These are phyloP conservation scores for Tuberolachnus salignus DNA, from an alignment of 2,888 invertebrate genomes.

Conservation along the genomic window DNA sequence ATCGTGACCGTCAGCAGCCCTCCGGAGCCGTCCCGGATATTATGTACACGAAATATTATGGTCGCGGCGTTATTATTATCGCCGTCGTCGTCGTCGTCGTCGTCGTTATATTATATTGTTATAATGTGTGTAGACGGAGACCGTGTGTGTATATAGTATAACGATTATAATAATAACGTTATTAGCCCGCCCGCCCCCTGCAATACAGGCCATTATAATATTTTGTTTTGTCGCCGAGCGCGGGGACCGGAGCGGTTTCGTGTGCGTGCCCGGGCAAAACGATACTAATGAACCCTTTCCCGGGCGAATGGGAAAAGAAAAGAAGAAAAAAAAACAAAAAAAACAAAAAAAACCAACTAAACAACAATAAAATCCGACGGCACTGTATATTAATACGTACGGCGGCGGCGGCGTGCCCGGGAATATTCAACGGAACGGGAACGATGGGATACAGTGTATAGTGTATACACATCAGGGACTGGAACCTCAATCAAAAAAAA, in stretches of 20 bases:
- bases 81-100: background rate
- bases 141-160: background rate
- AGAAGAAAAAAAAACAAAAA: background rate
- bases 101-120: slow-evolving; percentile 44
- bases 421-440: too few relatives aligned
- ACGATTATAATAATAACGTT: too few relatives aligned
- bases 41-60: slow-evolving; percentile 38
- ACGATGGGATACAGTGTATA: too few relatives aligned
- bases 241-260: background rate
- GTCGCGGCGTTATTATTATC: slow-evolving; percentile 15
- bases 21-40: background rate
- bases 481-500: too few relatives aligned
- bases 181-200: too few relatives aligned
- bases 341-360: too few relatives aligned
- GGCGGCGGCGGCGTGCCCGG: too few relatives aligned
- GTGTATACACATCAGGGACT: too few relatives aligned
- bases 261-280: slow-evolving; percentile 1
- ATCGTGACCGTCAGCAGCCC: background rate
- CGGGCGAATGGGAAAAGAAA: background rate
- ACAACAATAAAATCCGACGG: background rate
- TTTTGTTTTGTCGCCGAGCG: slow-evolving; percentile 23
- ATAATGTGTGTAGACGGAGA: background rate
- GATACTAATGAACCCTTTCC: slow-evolving; percentile 51
- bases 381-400: too few relatives aligned
- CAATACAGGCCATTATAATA: slow-evolving; percentile 26